phyloP scores from a whole-genome alignment of 2,797 vertebrate species.

The Geotrypetes seraphini region DNA sequence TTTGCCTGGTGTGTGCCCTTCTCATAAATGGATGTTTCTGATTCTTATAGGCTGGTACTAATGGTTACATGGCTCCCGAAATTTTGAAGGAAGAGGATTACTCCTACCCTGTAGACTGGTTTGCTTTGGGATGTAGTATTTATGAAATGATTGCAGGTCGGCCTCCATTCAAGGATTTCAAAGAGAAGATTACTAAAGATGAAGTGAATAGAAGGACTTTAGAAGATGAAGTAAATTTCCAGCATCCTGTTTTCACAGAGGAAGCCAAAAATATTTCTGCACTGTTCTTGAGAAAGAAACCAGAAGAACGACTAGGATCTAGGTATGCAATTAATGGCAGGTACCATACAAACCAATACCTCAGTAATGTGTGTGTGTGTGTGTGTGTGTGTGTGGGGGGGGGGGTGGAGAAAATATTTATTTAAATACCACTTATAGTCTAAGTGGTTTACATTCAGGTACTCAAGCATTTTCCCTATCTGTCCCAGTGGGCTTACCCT shows the following conservation, averaged over 20 bases:
- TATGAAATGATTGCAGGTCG: constrained; percentile 89
- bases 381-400: no score
- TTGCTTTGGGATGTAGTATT: constrained; percentile 86
- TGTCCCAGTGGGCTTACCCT: no score
- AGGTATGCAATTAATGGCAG: no score
- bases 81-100: constrained; percentile 75
- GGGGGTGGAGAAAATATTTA: no score
- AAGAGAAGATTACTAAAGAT: constrained; percentile 81
- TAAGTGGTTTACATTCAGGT: no score
- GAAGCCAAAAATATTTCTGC: constrained; percentile 70
- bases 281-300: constrained; percentile 79
- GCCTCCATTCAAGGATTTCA: constrained; percentile 83
- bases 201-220: constrained; percentile 80
- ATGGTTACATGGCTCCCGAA: constrained; percentile 90
- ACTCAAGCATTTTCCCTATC: no score
- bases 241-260: constrained; percentile 74
- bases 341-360: no score
- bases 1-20: no score
- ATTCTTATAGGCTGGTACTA: constrained; percentile 75
- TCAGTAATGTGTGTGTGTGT: no score
- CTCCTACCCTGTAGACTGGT: constrained; percentile 87
- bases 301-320: constrained; percentile 75
- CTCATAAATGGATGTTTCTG: background rate
- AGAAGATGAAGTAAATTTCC: constrained; percentile 74
- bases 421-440: no score